phyloP scores from a whole-genome alignment of 2,888 invertebrate genomes.

The Spisula subtruncata region DNA sequence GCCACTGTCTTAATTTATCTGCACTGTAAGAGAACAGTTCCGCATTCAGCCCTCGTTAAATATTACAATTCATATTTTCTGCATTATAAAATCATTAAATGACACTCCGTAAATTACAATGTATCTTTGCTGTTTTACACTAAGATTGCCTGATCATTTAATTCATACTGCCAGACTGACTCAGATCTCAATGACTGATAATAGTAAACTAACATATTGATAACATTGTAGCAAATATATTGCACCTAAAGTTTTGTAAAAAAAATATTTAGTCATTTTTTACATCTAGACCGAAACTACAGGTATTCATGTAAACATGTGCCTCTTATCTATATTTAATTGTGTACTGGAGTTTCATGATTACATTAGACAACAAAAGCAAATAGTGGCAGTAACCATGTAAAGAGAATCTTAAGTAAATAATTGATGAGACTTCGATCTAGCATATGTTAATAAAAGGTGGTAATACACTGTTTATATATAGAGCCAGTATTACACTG shows the following conservation, averaged over 20 bases:
- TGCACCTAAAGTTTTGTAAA: neutral
- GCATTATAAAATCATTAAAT: neutral
- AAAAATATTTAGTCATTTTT: neutral
- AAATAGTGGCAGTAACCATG: constrained; percentile 50
- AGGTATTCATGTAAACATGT: neutral
- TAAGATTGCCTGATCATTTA: neutral
- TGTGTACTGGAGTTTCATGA: constrained; percentile 6
- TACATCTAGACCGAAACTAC: neutral
- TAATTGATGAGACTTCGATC: constrained; percentile 49
- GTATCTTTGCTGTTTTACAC: neutral
- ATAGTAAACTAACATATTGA: neutral
- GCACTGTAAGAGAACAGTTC: too few species aligned
- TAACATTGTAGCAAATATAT: neutral
- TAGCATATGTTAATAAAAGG: constrained; percentile 22
- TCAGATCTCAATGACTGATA: neutral
- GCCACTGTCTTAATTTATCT: too few species aligned
- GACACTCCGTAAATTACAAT: neutral
- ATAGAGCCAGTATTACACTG: constrained; percentile 3
- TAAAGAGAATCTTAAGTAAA: constrained; percentile 41
- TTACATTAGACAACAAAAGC: constrained; percentile 36
- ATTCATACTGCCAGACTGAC: neutral
- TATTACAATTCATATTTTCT: neutral
- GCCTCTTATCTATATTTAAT: constrained; percentile 22
- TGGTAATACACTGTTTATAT: neutral
- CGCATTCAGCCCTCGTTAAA: too few species aligned